Base-by-base conservation (phyloP, 2,113 vertebrate species). In the Python bivittatus region DNA sequence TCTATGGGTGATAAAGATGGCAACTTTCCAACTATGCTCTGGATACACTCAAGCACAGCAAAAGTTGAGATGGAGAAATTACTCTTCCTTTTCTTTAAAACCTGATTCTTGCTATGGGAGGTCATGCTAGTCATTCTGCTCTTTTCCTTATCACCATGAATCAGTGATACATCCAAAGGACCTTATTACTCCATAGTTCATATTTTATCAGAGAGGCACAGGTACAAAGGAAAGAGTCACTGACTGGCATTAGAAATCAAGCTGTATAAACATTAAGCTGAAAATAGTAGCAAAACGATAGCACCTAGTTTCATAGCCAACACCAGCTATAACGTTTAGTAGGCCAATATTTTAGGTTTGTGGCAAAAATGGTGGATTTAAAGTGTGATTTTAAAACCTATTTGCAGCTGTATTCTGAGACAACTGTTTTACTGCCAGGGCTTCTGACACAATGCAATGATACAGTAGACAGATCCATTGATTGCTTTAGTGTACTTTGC, bases 391-490 rank as follows among this genome's bases (percentile, higher is more conserved):
- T 88, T 83, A 52, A 83, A 42, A 68, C 13, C 57, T 48, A 88
- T 88, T 91, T 89, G 68, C 79, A 93, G 86, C 56, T 13, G 2
- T 12, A 61, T 13, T 61, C 15, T 23, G 11, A 85, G 86, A 56
- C 33, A 64, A 84, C 33, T 42, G 44, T 44, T 10, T 88, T 56
- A 52, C 56, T 88, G 57, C 90, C 72, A 88, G 79, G 27, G 13
- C 58, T 89, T 84, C 58, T 84, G 86, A 88, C 6, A 38, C 42
- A 85, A 54, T 60, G 88, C 86, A 91, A 85, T 61, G 83, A 79
- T 38, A 27, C 48, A 85, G 27, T 89, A 91, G 92, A 84, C 61
- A 84, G 86, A 58, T 33, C 86, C 86, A 93, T 91, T 88, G 86
- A 86, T 91, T 85, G 86, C 72, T 91, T 68, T 86, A 44, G 72